A percentile compares a stretch with the other conserved stretches of the same genome.
These are phyloP conservation scores for Myopa tessellatipennis DNA, from an alignment of 2,888 invertebrate species.

Conservation along the genomic window DNA sequence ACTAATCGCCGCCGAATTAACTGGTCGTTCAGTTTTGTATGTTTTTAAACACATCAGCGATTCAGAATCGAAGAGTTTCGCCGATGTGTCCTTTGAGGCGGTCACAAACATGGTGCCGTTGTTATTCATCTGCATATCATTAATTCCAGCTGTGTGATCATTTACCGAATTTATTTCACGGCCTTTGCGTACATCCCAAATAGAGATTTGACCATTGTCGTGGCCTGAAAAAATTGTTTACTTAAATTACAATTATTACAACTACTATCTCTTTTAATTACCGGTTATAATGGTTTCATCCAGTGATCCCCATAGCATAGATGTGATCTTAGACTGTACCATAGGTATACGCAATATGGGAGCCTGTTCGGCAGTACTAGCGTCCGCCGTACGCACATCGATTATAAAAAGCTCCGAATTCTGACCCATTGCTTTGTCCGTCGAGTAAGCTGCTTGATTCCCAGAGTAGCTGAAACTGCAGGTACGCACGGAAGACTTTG, in stretches of 20 bases:
- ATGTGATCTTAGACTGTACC: constrained; percentile 86
- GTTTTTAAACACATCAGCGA: constrained; percentile 89
- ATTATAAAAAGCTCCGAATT: constrained; percentile 91
- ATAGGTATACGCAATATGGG: constrained; percentile 85
- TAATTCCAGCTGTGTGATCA: constrained; percentile 89
- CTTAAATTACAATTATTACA: background rate
- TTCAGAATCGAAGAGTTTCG: constrained; percentile 92
- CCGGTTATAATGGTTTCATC: constrained; percentile 91
- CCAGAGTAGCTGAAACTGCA: constrained; percentile 94
- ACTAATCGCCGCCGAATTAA: constrained; percentile 97
- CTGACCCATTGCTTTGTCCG: constrained; percentile 92
- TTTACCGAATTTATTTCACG: constrained; percentile 82
- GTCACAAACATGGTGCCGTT: constrained; percentile 97
- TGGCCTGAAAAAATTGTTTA: constrained; percentile 73
- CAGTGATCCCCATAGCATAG: constrained; percentile 92
- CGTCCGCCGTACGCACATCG: constrained; percentile 82
- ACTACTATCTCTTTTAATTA: constrained; percentile 34
- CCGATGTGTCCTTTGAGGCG: constrained; percentile 95
- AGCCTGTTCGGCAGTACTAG: constrained; percentile 75
- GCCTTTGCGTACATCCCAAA: constrained; percentile 93
- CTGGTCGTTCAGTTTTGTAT: constrained; percentile 97
- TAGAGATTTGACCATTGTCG: constrained; percentile 90
- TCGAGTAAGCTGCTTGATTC: constrained; percentile 91
- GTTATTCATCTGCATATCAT: constrained; percentile 95
- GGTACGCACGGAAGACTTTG: constrained; percentile 91